Base-by-base conservation (phyloP, 2,888 invertebrate genomes). In the Agrotis clavis region DNA sequence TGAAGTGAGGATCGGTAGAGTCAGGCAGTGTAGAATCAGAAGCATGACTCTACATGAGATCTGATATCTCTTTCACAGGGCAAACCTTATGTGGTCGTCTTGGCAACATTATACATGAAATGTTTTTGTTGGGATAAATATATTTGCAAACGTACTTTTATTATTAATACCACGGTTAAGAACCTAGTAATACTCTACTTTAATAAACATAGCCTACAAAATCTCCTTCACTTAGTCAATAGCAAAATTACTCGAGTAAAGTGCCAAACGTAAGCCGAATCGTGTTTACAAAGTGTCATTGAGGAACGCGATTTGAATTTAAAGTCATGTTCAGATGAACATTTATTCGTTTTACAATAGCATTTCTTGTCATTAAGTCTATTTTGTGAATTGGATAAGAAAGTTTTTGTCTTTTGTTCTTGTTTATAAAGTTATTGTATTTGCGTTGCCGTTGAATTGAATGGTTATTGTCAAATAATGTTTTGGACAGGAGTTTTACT, bases 241-340 rank as follows among this genome's bases (percentile, higher is more conserved):
- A 48, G 61, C 66, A 67, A 72, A 71, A 25, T 53, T 14, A 51
- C 53, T 51, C 30, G 7, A n/a, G 1, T 35, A 1, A 65, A 77
- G 50, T 48, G 5, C 18, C 41, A 2, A 25, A 60, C 54, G 45
- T 64, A 71, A 82, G 41, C 53, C 9, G 41, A 61, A 48, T 62
- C 53, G 57, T 78, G 35, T 67, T 61, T 64, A 50, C 79, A 56
- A 70, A 67, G 50, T 48, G 47, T 25, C 21, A 48, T 60, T 51
- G 60, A 64, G 25, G n/a, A 18, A 7, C 41, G 14, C 18, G 53
- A 61, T 82, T 79, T 82, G 66, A 79, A 82, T 82, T 63, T 9
- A 11, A 66, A 50, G 41, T 21, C n/a, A 30, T 51, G 47, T 57
- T 71, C 21, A 67, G 60, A 71, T 41, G n/a, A 11, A 16, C 47